Base-by-base conservation (phyloP, 2,113 vertebrate species). In the Notiomystis cincta region DNA sequence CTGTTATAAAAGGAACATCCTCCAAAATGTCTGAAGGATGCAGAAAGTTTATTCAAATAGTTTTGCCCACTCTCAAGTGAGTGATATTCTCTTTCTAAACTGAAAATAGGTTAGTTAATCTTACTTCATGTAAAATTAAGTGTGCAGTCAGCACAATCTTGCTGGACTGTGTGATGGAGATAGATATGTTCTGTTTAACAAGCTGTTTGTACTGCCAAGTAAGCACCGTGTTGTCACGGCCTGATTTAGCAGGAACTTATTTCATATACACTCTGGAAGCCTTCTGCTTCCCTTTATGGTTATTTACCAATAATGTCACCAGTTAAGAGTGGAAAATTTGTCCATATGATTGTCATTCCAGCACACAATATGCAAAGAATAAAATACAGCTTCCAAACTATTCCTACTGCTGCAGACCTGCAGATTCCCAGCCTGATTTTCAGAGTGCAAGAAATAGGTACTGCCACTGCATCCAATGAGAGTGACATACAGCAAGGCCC, bases 271-370 rank as follows among this genome's bases (percentile, higher is more conserved):
- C 80, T 72, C 54, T 96, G 81, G 93, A 96, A 95, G 82, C 33
- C 82, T 78, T 95, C 67, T 51, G 11, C 45, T 95, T 92, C 95
- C 95, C 86, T 93, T 96, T 90, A 75, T 94, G 84, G 94, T 75
- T 89, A 70, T 84, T 92, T 79, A 93, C 70, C 27, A 51, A 10
- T 87, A 85, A 50, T 57, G 37, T 72, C 22, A 7, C 0, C 2
- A 42, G 25, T 53, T 82, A 61, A 33, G 51, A 61, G 35, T 89
- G 89, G 83, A 95, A 96, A 78, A 57, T 84, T 77, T 53, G 60
- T 80, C 67, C 13, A 7, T 83, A 31, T 62, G 47, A 45, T 47
- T 66, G 53, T 47, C 45, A 27, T 31, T 91, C 45, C 44, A 37
- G 53, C 56, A 62, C 38, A 48, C 45, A 35, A 40, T 80, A 47